Percentiles rank a stretch among this genome's conserved stretches.
These are phyloP conservation scores for Mola mola DNA, from an alignment of 2,113 vertebrate species.

Conservation along the genomic window DNA sequence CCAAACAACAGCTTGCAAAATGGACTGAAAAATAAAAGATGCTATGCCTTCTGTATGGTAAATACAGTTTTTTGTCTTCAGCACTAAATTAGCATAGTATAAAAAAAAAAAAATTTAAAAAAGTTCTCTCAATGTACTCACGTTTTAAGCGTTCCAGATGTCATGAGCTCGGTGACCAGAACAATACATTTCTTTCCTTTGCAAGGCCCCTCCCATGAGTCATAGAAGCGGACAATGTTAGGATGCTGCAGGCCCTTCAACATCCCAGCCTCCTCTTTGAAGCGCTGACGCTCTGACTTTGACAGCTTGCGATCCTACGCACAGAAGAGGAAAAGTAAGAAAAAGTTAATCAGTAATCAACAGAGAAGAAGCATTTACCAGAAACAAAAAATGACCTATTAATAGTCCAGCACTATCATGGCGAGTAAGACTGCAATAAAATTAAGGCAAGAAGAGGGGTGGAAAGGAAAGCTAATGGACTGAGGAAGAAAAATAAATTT, in stretches of 20 bases:
- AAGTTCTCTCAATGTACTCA: conserved; percentile 79
- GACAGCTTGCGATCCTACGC: conserved; percentile 95
- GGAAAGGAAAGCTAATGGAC: conserved; percentile 13
- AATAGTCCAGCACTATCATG: conserved; percentile 3
- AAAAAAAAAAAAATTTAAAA: neutral
- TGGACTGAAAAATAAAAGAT: neutral
- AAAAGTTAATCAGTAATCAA: conserved; percentile 1
- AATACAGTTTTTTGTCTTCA: neutral
- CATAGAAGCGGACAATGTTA: conserved; percentile 99
- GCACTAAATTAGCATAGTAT: no score
- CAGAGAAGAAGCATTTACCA: neutral
- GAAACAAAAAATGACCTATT: conserved; percentile 15
- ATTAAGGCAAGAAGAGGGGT: neutral
- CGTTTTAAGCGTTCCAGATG: conserved; percentile 98
- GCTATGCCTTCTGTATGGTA: neutral
- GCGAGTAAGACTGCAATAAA: conserved; percentile 24
- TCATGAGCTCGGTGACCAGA: conserved; percentile 98
- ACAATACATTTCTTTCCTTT: conserved; percentile 99
- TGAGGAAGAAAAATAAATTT: conserved; percentile 1
- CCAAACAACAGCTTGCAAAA: neutral
- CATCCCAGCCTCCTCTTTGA: conserved; percentile 99
- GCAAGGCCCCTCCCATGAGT: conserved; percentile 97
- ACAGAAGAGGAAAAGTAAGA: conserved; percentile 2
- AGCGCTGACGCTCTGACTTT: conserved; percentile 94
- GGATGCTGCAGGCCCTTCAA: conserved; percentile 98